Evolutionary conservation across 1,140 invertebrate species (phyloP).

Genomic region (Apis mellifera): DNA sequence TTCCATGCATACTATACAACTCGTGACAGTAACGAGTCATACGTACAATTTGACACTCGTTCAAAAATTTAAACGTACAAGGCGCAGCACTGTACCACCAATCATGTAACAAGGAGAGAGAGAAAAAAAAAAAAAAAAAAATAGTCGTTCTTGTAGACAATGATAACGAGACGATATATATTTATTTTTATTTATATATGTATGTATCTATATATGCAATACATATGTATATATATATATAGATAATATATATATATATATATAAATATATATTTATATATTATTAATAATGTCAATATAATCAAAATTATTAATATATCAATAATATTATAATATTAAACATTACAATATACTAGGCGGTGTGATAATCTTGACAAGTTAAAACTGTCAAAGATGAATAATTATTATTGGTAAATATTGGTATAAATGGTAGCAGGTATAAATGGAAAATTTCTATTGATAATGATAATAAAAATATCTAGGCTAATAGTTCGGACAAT

Average conservation of each 20-base stretch:
- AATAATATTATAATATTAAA: conserved; percentile 56
- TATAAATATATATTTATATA: conserved; percentile 56
- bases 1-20: background rate
- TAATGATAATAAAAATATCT: conserved; percentile 41
- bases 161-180: conserved; percentile 67
- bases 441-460: conserved; percentile 50
- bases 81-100: background rate
- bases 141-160: conserved; percentile 31
- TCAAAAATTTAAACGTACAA: background rate
- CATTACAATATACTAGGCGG: conserved; percentile 47
- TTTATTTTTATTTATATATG: conserved; percentile 39
- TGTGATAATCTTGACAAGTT: conserved; percentile 29
- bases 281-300: conserved; percentile 66
- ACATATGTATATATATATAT: conserved; percentile 56
- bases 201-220: conserved; percentile 43
- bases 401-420: conserved; percentile 40
- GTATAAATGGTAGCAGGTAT: conserved; percentile 45
- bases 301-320: conserved; percentile 48
- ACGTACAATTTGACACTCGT: background rate
- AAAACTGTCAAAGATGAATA: conserved; percentile 33
- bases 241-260: conserved; percentile 20
- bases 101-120: conserved; percentile 14
- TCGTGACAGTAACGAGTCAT: background rate
- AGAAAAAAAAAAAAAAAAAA: no score
- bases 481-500: conserved; percentile 65